Base-by-base conservation (phyloP, 2,113 vertebrate species). In the Rhinopithecus roxellana region DNA sequence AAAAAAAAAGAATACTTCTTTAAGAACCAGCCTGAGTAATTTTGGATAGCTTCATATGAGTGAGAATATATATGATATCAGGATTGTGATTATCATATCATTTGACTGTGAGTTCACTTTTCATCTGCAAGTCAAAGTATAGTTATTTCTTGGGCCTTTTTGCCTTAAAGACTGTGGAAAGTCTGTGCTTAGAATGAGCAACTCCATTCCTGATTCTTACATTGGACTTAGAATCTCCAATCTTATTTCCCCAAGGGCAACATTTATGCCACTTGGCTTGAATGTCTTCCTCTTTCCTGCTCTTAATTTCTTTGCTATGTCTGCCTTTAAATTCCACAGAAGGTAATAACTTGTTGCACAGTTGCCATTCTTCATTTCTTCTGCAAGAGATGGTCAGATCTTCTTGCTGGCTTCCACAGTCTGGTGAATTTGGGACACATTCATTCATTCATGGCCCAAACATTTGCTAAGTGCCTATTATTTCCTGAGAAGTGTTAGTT, bases 1-100 rank as follows among this genome's bases (percentile, higher is more conserved):
- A 48, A 48, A 48, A 50, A 50, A 50, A 50, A 90, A 82, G 64
- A 94, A 30, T 70, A n/a, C 75, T 90, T 55, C 57, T 72, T 91
- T 94, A 83, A 83, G 67, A 93, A 85, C 6, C 18, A 94, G 22
- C 8, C 52, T 90, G 69, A 82, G 40, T 81, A 95, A 61, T 79
- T 50, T 55, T 38, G 87, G 59, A 80, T 23, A 79, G 27, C 83
- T 78, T 92, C 86, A 50, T 59, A n/a, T 67, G 30, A 40, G 13
- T 87, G 12, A 50, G 43, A 55, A 82, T 61, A 27, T 22, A 40
- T 80, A 8, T 85, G 77, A 78, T 72, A 90, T 81, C 61, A 43
- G 43, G 74, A 67, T 67, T 84, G 48, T 61, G 35, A 45, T 55
- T 40, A 30, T 64, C 35, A 81, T 59, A 90, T 40, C 40, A 90